phyloP scores from a whole-genome alignment of 2,888 invertebrate species.

The Formica aserva region DNA sequence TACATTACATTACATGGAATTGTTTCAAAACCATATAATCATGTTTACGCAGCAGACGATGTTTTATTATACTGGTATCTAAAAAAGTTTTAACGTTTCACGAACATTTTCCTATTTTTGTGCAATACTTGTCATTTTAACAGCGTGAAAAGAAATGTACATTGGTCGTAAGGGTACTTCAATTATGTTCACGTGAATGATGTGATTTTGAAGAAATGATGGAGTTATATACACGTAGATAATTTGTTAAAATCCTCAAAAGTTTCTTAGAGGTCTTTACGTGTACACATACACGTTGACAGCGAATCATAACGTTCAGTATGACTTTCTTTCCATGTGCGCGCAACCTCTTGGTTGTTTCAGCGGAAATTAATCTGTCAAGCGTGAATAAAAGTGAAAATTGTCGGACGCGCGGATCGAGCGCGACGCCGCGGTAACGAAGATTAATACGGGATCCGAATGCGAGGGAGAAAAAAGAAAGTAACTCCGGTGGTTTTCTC shows the following conservation, averaged over 20 bases:
- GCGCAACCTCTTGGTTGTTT: background rate
- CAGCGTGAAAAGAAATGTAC: background rate
- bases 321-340: background rate
- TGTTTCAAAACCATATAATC: too few species aligned
- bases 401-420: conserved; percentile 19
- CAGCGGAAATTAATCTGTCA: conserved; percentile 30
- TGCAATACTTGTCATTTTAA: background rate
- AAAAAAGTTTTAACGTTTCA: background rate
- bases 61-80: background rate
- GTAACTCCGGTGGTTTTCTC: conserved; percentile 26
- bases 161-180: background rate
- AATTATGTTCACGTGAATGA: background rate
- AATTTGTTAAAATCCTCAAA: background rate
- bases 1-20: too few species aligned
- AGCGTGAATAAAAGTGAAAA: conserved; percentile 22
- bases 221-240: background rate
- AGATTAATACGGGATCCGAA: conserved; percentile 43
- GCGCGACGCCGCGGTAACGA: conserved; percentile 26
- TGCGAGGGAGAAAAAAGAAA: conserved; percentile 9
- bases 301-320: background rate
- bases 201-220: background rate
- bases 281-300: background rate
- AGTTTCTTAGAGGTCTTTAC: background rate
- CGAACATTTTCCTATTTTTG: background rate
- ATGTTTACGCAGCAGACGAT: background rate